Evolutionary conservation across 2,113 vertebrate genomes (phyloP).

Genomic region (Helogale parvula): DNA sequence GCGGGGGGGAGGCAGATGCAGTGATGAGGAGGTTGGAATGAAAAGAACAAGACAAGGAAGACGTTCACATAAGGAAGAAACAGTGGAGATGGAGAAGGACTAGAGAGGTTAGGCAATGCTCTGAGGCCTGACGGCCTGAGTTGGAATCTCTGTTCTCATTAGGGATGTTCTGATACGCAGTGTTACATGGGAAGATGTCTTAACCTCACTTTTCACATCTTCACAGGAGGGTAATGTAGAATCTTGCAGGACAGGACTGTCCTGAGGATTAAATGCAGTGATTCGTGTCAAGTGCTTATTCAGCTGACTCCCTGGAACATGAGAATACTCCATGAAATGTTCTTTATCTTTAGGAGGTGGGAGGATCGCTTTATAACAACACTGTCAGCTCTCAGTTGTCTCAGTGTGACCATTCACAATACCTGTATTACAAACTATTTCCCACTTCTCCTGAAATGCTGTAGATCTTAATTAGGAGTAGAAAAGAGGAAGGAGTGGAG

Average conservation of each 20-base stretch:
- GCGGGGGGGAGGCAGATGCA: too few species aligned
- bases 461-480: not conserved
- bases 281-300: too few species aligned
- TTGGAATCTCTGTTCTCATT: too few species aligned
- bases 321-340: not conserved
- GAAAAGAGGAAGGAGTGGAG: not conserved
- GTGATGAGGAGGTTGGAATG: not conserved
- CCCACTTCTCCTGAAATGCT: not conserved
- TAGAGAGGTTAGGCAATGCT: fast-evolving
- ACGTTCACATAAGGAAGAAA: not conserved
- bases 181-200: not conserved
- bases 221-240: not conserved
- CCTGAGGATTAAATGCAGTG: not conserved
- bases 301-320: fast-evolving
- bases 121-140: fast-evolving
- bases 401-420: too few species aligned
- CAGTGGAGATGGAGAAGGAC: fast-evolving
- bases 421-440: not conserved
- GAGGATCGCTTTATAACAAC: not conserved
- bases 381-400: not conserved
- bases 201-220: not conserved
- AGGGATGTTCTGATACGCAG: fast-evolving
- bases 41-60: not conserved
- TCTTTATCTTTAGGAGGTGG: not conserved
- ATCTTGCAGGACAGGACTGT: not conserved